These are phyloP conservation scores for Penaeus chinensis DNA, from an alignment of 1,140 invertebrate species.

Conservation along the genomic window DNA sequence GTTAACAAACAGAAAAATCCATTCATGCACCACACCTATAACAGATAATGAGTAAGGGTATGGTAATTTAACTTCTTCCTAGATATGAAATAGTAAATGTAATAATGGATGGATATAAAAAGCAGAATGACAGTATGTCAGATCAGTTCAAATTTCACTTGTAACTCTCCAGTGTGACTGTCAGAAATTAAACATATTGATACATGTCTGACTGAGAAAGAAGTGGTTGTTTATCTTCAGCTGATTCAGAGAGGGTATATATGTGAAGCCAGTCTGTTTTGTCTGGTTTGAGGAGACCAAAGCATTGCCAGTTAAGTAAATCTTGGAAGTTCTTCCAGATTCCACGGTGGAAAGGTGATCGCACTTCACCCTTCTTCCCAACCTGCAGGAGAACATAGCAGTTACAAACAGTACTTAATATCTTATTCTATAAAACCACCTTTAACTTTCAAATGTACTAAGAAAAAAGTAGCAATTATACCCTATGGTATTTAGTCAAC, in stretches of 20 bases:
- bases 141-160: too few species aligned
- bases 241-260: constrained; percentile 67
- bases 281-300: constrained; percentile 78
- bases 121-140: neutral
- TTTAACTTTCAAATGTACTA: too few species aligned
- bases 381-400: constrained; percentile 35
- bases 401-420: neutral
- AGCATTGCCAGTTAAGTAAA: constrained; percentile 82
- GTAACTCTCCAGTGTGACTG: neutral
- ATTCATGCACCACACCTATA: too few species aligned
- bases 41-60: too few species aligned
- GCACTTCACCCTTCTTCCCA: constrained; percentile 62
- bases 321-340: constrained; percentile 84
- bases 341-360: constrained; percentile 82
- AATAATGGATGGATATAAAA: neutral
- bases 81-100: too few species aligned
- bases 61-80: too few species aligned
- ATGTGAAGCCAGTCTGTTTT: constrained; percentile 74
- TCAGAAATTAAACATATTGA: constrained; percentile 48
- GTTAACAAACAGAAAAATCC: too few species aligned
- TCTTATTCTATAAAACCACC: too few species aligned
- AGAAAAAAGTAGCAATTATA: too few species aligned
- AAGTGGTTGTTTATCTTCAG: constrained; percentile 51
- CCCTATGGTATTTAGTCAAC: too few species aligned
- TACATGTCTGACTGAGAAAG: constrained; percentile 56